phyloP scores from a whole-genome alignment of 1,140 invertebrate species.

The Drosophila baimaii region DNA sequence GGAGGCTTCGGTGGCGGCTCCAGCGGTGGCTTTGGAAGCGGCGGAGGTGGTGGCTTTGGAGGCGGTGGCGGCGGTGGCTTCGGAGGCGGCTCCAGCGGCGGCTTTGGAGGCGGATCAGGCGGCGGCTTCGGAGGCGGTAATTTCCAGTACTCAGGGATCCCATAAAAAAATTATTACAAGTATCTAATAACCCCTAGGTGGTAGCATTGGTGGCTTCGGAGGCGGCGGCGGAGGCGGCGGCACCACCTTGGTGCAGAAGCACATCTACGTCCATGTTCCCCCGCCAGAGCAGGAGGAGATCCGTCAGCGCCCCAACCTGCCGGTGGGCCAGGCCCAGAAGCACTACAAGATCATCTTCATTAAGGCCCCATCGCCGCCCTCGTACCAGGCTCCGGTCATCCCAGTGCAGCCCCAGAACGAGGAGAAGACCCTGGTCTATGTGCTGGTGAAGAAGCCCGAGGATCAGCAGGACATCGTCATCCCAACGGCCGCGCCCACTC shows the following conservation, averaged over 20 bases:
- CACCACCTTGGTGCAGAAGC: slow-evolving; percentile 88
- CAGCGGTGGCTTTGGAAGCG: slow-evolving; percentile 35
- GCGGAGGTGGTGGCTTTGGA: slow-evolving; percentile 46
- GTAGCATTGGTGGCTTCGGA: slow-evolving; percentile 78
- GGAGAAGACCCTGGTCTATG: slow-evolving; percentile 95
- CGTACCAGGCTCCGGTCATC: slow-evolving; percentile 90
- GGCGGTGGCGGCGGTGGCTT: slow-evolving; percentile 75
- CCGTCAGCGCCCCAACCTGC: slow-evolving; percentile 86
- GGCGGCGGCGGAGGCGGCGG: slow-evolving; percentile 84
- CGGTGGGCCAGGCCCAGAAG: slow-evolving; percentile 89
- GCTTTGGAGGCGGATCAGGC: slow-evolving; percentile 51
- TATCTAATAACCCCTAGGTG: slow-evolving; percentile 67
- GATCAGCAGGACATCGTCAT: slow-evolving; percentile 91
- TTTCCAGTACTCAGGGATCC: background rate
- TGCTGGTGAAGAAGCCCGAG: slow-evolving; percentile 93
- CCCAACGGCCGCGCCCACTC: slow-evolving; percentile 90
- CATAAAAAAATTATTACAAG: background rate
- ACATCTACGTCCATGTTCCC: slow-evolving; percentile 92
- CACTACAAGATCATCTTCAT: slow-evolving; percentile 96
- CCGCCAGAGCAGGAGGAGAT: slow-evolving; percentile 90
- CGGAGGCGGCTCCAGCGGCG: slow-evolving; percentile 54
- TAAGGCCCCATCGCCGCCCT: slow-evolving; percentile 91
- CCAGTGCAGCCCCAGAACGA: slow-evolving; percentile 91
- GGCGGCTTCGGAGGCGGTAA: slow-evolving; percentile 63
- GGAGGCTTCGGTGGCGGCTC: slow-evolving; percentile 53